Evolutionary conservation across 1,140 invertebrate genomes (phyloP), one percentile per base, ranked within the genome.

Genomic region (Ganaspis sp.): DNA sequence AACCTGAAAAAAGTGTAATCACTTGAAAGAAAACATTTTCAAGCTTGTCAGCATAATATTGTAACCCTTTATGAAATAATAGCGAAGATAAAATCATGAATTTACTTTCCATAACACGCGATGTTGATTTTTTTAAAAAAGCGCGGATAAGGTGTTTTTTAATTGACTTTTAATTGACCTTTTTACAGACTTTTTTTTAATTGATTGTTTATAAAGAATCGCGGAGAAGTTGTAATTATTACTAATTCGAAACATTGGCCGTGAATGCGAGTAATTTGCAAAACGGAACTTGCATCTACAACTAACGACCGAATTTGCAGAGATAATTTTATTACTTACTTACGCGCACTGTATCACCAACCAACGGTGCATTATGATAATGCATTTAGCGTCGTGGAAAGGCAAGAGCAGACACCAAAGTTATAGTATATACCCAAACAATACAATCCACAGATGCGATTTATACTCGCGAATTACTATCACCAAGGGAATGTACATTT

Each of bases 321-420:
- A 64, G 78, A 82, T 82, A 82, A 82, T 82, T 78, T 79, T 76
- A 77, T 79, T 79, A 79, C 73, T 77, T 79, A 74, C 76, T 78
- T 76, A 82, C 77, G 78, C 70, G 74, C 58, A 26, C 77, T 80
- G 75, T 82, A 82, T 80, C 74, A 54, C 70, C 80, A 80, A 80
- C 76, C 78, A 82, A 80, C 53, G 74, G 81, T 80, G 78, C 80
- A 83, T 80, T 79, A 83, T 83, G 81, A 77, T 80, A 83, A 83
- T 83, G 70, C 76, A 40, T 79, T 83, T 78, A 83, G 73, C 70
- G 75, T 78, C 77, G 76, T 70, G 69, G 78, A 69, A 83, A 83
- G 78, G 78, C 78, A 76, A 64, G 15, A 64, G 58, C 58, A 64
- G 23, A 54, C 75, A 71, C 81, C 78, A 74, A 80, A 80, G 74